These are phyloP conservation scores for Magallana nippona DNA, from an alignment of 2,888 invertebrate genomes.

Conservation along the genomic window DNA sequence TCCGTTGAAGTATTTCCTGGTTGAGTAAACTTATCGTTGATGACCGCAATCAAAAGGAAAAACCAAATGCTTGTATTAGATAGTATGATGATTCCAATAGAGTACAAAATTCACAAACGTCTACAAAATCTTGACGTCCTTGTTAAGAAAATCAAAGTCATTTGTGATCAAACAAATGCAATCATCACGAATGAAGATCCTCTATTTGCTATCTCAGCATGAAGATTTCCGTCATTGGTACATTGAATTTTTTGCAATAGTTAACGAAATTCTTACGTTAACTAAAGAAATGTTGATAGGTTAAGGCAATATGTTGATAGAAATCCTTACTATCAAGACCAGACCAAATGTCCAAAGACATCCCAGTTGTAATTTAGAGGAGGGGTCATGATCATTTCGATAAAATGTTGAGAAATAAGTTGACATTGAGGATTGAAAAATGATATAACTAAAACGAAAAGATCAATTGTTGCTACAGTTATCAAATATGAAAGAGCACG, in stretches of 20 bases:
- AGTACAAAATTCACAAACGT: neutral
- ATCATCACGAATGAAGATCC: neutral
- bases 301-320: too few relatives aligned
- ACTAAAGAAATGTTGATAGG: too few relatives aligned
- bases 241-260: neutral
- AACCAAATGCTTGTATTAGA: conserved; percentile 5
- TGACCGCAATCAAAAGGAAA: too few relatives aligned
- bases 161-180: neutral
- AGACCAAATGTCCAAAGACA: neutral
- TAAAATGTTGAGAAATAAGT: too few relatives aligned
- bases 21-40: too few relatives aligned
- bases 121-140: neutral
- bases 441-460: too few relatives aligned
- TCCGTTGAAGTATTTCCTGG: too few relatives aligned
- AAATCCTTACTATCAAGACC: neutral
- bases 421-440: too few relatives aligned
- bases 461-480: too few relatives aligned
- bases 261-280: too few relatives aligned
- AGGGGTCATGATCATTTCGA: neutral
- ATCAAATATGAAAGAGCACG: too few relatives aligned
- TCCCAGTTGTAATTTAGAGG: neutral
- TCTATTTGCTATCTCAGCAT: neutral
- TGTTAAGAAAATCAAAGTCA: neutral
- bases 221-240: neutral
- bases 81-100: neutral